These are phyloP conservation scores for Panthera tigris DNA, from an alignment of 2,113 vertebrate species.

Conservation along the genomic window DNA sequence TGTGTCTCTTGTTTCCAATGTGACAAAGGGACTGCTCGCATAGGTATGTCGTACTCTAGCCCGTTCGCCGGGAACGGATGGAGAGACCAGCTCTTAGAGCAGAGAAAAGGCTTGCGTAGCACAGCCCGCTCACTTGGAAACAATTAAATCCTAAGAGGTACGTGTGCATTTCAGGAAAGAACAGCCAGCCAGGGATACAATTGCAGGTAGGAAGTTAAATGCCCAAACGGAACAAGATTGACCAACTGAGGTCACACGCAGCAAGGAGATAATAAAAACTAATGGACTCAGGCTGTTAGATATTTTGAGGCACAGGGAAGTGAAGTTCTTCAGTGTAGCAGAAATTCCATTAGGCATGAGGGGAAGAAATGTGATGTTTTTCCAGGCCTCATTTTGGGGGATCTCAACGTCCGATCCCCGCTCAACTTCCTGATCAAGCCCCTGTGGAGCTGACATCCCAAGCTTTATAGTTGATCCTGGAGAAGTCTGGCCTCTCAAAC, in stretches of 20 bases:
- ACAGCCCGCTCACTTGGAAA: not conserved
- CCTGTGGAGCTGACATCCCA: slow-evolving; percentile 8
- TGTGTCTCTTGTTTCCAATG: not conserved
- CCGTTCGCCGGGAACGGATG: not conserved
- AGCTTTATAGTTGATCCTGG: slow-evolving; percentile 3
- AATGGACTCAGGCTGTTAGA: not conserved
- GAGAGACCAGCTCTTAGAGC: not conserved
- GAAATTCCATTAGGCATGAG: not conserved
- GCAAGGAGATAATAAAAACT: not conserved
- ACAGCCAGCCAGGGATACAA: not conserved
- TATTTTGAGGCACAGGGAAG: slow-evolving; percentile 26
- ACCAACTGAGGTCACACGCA: not conserved
- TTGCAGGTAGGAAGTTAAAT: not conserved
- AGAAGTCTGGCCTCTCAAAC: slow-evolving; percentile 54
- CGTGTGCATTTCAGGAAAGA: not conserved
- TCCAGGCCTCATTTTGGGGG: slow-evolving; percentile 27
- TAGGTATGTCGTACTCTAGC: not conserved
- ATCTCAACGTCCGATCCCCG: slow-evolving; percentile 1
- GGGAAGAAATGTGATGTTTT: not conserved
- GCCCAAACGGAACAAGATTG: not conserved
- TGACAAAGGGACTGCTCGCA: not conserved
- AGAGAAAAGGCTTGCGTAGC: not conserved
- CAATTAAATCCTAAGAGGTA: not conserved
- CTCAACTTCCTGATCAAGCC: slow-evolving; percentile 50
- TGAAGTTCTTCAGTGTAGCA: not conserved